phyloP scores from a whole-genome alignment of 2,113 vertebrate species.

The Bathybates hornii region DNA sequence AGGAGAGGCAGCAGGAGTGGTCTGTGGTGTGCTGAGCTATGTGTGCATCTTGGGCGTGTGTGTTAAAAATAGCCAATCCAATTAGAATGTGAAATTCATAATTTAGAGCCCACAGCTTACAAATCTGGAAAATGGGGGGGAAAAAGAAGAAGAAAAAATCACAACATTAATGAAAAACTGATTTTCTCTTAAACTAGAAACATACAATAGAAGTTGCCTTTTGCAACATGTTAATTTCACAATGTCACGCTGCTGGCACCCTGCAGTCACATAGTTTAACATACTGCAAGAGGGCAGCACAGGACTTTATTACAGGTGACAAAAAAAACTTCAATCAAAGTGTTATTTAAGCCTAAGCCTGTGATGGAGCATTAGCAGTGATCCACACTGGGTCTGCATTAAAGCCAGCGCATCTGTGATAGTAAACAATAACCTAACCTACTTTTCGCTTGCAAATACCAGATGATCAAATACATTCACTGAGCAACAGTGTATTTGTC shows the following conservation, averaged over 20 bases:
- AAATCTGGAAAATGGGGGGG: neutral
- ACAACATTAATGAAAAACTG: neutral
- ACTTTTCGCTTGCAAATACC: slow-evolving; percentile 11
- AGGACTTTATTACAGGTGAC: slow-evolving; percentile 35
- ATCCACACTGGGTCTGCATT: neutral
- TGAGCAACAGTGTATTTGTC: slow-evolving; percentile 4
- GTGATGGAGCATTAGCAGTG: slow-evolving; percentile 13
- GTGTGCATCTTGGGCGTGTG: neutral
- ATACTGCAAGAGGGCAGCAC: slow-evolving; percentile 27
- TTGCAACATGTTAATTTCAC: neutral
- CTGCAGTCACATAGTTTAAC: neutral
- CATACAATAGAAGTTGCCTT: neutral
- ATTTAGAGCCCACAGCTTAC: slow-evolving; percentile 35
- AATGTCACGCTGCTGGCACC: neutral
- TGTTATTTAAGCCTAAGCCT: neutral
- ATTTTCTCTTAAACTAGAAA: neutral
- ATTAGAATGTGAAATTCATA: slow-evolving; percentile 64
- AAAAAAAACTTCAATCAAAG: neutral
- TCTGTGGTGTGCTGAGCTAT: neutral
- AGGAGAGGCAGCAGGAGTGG: neutral
- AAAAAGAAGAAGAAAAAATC: neutral
- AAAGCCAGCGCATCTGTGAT: neutral
- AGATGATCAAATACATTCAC: slow-evolving; percentile 7
- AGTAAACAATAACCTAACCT: slow-evolving; percentile 11
- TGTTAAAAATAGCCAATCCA: slow-evolving; percentile 52